phyloP scores from a whole-genome alignment of 2,888 invertebrate genomes.

The Baronia brevicornis region DNA sequence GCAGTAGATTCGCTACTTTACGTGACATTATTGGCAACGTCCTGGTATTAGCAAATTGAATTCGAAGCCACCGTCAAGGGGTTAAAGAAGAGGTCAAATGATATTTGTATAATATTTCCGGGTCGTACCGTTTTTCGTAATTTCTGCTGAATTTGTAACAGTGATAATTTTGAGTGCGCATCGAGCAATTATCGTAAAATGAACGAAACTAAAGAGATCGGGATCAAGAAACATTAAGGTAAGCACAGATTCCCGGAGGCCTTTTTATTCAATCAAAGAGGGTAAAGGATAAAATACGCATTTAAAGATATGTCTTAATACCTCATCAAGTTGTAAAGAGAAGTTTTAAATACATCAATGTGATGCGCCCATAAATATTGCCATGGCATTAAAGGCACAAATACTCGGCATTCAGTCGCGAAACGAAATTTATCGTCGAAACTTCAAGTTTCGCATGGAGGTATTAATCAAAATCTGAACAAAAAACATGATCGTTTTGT shows the following conservation, averaged over 20 bases:
- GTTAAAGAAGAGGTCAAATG: constrained; percentile 31
- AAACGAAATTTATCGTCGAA: constrained; percentile 32
- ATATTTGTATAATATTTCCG: constrained; percentile 22
- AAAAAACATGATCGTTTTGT: constrained; percentile 26
- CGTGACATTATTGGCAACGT: constrained; percentile 24
- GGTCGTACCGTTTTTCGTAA: constrained; percentile 22
- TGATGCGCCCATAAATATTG: constrained; percentile 42
- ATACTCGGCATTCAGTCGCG: constrained; percentile 24
- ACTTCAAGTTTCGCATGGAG: constrained; percentile 37
- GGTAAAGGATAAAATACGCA: constrained; percentile 12
- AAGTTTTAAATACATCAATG: constrained; percentile 28
- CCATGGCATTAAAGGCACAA: constrained; percentile 33
- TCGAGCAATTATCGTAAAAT: constrained; percentile 11
- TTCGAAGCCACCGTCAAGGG: constrained; percentile 27
- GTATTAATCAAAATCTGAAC: constrained; percentile 32
- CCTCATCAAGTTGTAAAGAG: constrained; percentile 35
- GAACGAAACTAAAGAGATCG: constrained; percentile 5
- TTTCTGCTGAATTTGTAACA: constrained; percentile 11
- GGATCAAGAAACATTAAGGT: constrained; percentile 4
- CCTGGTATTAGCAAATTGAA: constrained; percentile 38
- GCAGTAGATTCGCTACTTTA: constrained; percentile 46
- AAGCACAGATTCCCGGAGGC: constrained; percentile 12
- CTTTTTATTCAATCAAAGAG: constrained; percentile 19
- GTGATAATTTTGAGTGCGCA: constrained; percentile 4
- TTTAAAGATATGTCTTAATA: constrained; percentile 33